Evolutionary conservation across 2,888 invertebrate species (phyloP).

Genomic region (Drosophila neotestacea): DNA sequence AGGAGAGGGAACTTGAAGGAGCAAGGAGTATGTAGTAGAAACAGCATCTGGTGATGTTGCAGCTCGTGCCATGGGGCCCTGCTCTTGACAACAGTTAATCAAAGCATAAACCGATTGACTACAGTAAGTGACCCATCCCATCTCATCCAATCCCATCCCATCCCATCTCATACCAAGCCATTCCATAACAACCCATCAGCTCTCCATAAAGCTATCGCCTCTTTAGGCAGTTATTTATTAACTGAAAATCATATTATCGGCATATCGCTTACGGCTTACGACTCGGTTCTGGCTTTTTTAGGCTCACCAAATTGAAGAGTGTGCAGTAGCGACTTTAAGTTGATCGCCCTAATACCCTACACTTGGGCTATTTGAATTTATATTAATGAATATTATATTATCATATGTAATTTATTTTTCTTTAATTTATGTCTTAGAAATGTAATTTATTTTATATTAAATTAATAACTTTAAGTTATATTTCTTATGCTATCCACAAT

Average conservation of each 20-base stretch:
- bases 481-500: no score
- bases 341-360: conserved; percentile 45
- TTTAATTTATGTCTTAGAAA: background rate
- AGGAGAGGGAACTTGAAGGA: background rate
- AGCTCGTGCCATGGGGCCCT: conserved; percentile 67
- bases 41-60: conserved; percentile 5
- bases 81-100: conserved; percentile 73
- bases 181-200: conserved; percentile 21
- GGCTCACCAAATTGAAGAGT: conserved; percentile 23
- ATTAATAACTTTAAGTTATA: no score
- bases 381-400: background rate
- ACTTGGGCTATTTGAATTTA: background rate
- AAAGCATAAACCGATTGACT: conserved; percentile 48
- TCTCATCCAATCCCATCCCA: conserved; percentile 20
- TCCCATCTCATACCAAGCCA: conserved; percentile 7
- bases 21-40: conserved; percentile 4
- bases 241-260: conserved; percentile 77
- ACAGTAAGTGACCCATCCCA: conserved; percentile 28
- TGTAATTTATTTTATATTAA: background rate
- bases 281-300: conserved; percentile 25
- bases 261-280: conserved; percentile 60
- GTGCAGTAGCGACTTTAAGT: conserved; percentile 41
- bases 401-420: background rate
- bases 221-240: conserved; percentile 77
- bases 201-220: conserved; percentile 51